These are phyloP conservation scores for Passerina amoena DNA, from an alignment of 2,113 vertebrate species.

Conservation along the genomic window DNA sequence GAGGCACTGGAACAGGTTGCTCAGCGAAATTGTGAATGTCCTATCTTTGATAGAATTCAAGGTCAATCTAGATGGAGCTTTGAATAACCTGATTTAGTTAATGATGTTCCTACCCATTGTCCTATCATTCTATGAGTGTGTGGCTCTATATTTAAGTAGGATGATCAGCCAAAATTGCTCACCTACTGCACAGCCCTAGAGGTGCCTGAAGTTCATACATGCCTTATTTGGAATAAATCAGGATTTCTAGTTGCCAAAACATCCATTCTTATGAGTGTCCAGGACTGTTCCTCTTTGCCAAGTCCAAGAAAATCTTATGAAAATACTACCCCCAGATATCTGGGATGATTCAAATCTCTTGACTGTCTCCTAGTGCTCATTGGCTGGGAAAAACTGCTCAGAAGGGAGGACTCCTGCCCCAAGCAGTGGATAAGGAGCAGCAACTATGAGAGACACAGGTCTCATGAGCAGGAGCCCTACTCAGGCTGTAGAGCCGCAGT, in stretches of 20 bases:
- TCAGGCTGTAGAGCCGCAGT: not conserved
- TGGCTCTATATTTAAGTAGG: not conserved
- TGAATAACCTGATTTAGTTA: not conserved
- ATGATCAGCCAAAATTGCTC: not conserved
- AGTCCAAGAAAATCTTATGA: not conserved
- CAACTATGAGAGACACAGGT: not conserved
- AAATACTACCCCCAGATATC: not conserved
- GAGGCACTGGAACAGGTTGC: not conserved
- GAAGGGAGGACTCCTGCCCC: not conserved
- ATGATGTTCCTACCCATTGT: not conserved
- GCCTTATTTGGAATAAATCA: not conserved
- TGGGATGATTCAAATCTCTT: not conserved
- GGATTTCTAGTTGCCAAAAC: not conserved
- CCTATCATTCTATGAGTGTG: not conserved
- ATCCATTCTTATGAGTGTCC: not conserved
- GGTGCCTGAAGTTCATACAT: not conserved
- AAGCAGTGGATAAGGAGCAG: not conserved
- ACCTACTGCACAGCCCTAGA: not conserved
- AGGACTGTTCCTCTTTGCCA: not conserved
- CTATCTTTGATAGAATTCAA: not conserved
- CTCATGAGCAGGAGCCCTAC: not conserved
- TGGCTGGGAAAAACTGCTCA: not conserved
- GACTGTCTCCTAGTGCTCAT: not conserved
- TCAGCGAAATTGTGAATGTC: not conserved
- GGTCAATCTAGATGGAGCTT: not conserved